A percentile compares a stretch with the other conserved stretches of the same genome.
Conservation (phyloP, 2,113 vertebrate genomes). For the Todiramphus chloris region DNA sequence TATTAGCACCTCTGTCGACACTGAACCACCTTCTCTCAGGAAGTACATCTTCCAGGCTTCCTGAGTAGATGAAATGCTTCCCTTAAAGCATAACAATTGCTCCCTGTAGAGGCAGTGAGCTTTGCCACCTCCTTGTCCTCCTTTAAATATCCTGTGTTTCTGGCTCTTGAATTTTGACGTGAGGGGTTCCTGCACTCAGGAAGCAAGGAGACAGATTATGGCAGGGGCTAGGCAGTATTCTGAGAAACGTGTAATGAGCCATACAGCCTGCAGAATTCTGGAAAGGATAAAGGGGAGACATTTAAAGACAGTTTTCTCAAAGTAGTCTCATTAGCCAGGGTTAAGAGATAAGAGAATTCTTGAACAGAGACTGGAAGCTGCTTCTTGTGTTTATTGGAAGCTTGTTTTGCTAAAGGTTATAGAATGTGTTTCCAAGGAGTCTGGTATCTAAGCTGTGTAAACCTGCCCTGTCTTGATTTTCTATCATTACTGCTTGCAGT, state of each 20-base stretch:
- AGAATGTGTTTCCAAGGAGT: not conserved
- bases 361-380: not conserved
- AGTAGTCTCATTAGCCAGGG: not conserved
- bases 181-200: not conserved
- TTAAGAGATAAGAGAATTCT: slow-evolving; percentile 3
- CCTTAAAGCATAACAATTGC: not conserved
- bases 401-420: slow-evolving; percentile 22
- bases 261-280: not conserved
- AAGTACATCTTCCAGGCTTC: not conserved
- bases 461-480: not conserved
- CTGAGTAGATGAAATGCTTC: not conserved
- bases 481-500: not conserved
- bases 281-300: not conserved
- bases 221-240: not conserved
- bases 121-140: not conserved
- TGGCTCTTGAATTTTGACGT: not conserved
- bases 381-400: slow-evolving; percentile 2
- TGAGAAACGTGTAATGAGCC: not conserved
- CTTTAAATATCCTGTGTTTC: not conserved
- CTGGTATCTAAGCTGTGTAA: not conserved
- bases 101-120: not conserved
- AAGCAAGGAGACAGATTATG: not conserved
- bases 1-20: not conserved
- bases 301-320: not conserved
- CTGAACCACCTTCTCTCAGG: not conserved